Base-by-base conservation (phyloP, 2,113 vertebrate species). In the Tetrax tetrax region DNA sequence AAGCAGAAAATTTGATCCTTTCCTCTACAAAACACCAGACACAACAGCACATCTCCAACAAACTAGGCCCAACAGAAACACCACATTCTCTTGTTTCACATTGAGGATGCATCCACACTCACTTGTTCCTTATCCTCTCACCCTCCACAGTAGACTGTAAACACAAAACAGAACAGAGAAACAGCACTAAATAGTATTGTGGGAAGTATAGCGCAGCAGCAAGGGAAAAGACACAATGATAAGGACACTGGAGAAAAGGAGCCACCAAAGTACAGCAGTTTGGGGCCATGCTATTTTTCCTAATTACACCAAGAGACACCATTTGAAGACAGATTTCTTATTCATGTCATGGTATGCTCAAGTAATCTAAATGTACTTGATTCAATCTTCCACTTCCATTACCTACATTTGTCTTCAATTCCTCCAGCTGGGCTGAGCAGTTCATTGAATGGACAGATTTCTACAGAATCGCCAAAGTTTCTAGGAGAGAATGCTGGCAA, bases 31-130 rank as follows among this genome's bases (percentile, higher is more conserved):
- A 90, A 75, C 12, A n/a, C 22, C 22, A 79, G 6, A 35, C 10
- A 4, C 38, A 74, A 75, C 23, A 93, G 38, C 31, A 24, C 9
- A 63, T 33, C 43, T 93, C 25, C 45, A 76, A 60, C 33, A 87
- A 66, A 50, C 48, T 24, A 45, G 23, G 48, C 48, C 27, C 38
- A 86, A 47, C 14, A 63, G 16, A 20, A 25, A 80, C 22, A 31
- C 1, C 14, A 23, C 1, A 0, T 69, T 69, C 65, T 29, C 59
- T 53, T 28, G 21, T 29, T 77, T 77, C 71, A 90, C 0, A 0
- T 37, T 38, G 23, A 65, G 29, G 10, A 43, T 2, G 11, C 31
- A 71, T 53, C 74, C 76, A 78, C 43, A 23, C 22, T 88, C 38
- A 31, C 20, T 72, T 27, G 33, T 33, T 57, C 54, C 51, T 61